Percentiles rank a stretch among this genome's conserved stretches.
Evolutionary conservation across 2,888 invertebrate species (phyloP).

Genomic region (Magallana nippona): DNA sequence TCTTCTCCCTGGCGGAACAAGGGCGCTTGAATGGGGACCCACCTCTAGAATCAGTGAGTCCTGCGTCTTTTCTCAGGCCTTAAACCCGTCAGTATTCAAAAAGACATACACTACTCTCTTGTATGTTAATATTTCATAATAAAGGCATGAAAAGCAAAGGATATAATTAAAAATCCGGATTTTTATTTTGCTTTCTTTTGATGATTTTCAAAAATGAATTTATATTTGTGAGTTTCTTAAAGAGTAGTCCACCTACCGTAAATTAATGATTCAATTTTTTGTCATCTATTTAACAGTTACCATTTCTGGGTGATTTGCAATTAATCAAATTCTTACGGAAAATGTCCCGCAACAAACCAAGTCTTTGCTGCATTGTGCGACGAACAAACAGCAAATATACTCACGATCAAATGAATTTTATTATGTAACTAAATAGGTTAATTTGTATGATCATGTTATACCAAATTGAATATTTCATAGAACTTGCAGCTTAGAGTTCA

Average conservation of each 20-base stretch:
- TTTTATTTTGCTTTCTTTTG: constrained; percentile 12
- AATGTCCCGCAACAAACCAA: background rate
- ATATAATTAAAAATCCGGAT: constrained; percentile 31
- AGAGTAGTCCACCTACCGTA: background rate
- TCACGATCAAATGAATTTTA: constrained; percentile 17
- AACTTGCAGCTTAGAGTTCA: background rate
- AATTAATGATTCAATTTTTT: constrained; percentile 21
- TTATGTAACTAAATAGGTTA: constrained; percentile 27
- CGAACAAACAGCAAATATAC: constrained; percentile 7
- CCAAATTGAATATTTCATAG: background rate
- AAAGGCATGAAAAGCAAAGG: background rate
- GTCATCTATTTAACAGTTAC: background rate
- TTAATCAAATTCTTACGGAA: constrained; percentile 13
- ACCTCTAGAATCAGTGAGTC: background rate
- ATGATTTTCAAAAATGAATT: constrained; percentile 22
- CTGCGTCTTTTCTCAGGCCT: constrained; percentile 31
- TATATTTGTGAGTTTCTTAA: constrained; percentile 6
- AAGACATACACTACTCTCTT: constrained; percentile 2
- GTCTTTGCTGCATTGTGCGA: background rate
- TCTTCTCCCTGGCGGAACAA: constrained; percentile 26
- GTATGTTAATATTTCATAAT: constrained; percentile 32
- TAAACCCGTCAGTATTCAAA: constrained; percentile 1
- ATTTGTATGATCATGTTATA: constrained; percentile 12
- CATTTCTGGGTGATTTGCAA: background rate
- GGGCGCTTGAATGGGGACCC: constrained; percentile 31